Conservation (phyloP, 2,888 invertebrate species). For the Bellardia bayeri region DNA sequence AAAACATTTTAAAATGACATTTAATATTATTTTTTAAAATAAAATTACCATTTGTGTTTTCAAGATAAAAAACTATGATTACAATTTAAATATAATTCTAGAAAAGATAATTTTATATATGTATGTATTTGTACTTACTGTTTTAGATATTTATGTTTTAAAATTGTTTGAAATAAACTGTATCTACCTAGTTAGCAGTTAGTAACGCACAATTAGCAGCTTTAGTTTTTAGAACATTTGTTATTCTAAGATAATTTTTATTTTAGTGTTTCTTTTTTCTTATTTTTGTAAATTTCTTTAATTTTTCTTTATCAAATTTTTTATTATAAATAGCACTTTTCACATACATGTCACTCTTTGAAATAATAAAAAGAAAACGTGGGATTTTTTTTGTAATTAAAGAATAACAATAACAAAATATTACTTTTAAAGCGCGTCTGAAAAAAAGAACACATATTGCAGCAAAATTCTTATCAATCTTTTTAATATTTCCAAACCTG, state of each 20-base stretch:
- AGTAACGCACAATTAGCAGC: background rate
- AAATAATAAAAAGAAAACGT: constrained; percentile 35
- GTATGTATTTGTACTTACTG: no score
- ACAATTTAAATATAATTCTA: no score
- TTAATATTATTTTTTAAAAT: background rate
- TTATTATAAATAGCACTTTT: constrained; percentile 8
- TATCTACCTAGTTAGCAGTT: background rate
- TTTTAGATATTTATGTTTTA: no score
- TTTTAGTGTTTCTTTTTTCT: background rate
- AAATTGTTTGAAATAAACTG: background rate
- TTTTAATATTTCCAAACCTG: constrained; percentile 59
- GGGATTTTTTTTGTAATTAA: constrained; percentile 60
- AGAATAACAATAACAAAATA: constrained; percentile 41
- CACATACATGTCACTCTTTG: constrained; percentile 48
- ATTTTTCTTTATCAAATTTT: constrained; percentile 34
- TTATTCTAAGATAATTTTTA: constrained; percentile 59
- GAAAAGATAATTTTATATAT: no score
- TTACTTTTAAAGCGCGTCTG: background rate
- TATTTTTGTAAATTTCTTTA: no score
- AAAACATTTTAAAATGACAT: background rate
- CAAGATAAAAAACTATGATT: background rate
- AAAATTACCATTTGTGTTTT: background rate
- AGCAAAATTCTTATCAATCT: constrained; percentile 62
- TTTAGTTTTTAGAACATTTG: background rate
- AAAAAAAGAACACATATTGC: constrained; percentile 12